These are phyloP conservation scores for Salvator merianae DNA, from an alignment of 2,113 vertebrate species.

Conservation along the genomic window DNA sequence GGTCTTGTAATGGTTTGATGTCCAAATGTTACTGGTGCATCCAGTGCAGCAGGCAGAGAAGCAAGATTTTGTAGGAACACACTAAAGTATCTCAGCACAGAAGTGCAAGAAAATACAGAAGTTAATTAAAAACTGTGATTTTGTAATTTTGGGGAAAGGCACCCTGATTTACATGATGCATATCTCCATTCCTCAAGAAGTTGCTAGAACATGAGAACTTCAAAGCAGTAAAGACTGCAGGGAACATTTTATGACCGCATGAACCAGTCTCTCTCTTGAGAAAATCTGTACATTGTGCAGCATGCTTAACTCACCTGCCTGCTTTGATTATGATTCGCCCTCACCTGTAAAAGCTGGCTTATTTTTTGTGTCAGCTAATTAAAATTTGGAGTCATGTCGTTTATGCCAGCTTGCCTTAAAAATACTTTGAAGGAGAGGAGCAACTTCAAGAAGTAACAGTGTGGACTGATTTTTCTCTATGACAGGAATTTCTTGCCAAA, in stretches of 20 bases:
- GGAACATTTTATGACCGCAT: background rate
- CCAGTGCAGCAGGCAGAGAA: too few species aligned
- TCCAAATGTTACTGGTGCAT: too few species aligned
- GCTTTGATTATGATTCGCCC: background rate
- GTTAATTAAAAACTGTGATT: too few species aligned
- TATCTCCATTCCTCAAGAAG: too few species aligned
- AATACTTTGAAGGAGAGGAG: background rate
- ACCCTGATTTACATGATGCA: too few species aligned
- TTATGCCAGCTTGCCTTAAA: background rate
- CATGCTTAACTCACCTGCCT: rapidly evolving
- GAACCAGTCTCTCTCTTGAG: background rate
- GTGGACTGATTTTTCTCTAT: background rate
- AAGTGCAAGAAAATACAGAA: too few species aligned
- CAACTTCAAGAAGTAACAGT: background rate
- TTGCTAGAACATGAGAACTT: too few species aligned
- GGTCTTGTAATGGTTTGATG: too few species aligned
- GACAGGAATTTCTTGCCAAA: background rate
- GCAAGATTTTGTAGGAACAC: too few species aligned
- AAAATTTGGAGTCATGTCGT: background rate
- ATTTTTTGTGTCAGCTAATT: background rate
- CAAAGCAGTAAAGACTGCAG: too few species aligned
- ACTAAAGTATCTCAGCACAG: too few species aligned
- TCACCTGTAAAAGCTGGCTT: background rate
- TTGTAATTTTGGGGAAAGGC: too few species aligned
- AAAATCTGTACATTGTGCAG: rapidly evolving